phyloP scores from a whole-genome alignment of 2,113 vertebrate species.

The Phrynosoma platyrhinos region DNA sequence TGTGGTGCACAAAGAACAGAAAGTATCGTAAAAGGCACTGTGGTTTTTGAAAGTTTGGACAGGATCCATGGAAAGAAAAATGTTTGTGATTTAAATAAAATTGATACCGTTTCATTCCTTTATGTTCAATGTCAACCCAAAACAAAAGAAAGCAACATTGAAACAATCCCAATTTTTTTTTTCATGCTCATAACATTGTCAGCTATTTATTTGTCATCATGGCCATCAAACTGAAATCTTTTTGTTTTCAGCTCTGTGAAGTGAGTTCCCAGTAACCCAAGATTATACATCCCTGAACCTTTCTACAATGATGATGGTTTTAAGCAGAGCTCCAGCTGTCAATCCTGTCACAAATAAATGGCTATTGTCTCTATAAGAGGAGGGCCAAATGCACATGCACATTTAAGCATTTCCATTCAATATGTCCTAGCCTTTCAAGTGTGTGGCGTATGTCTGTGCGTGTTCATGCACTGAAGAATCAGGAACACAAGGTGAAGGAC shows the following conservation, averaged over 20 bases:
- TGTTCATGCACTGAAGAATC: constrained; percentile 39
- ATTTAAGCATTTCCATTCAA: background rate
- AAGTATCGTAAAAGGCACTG: background rate
- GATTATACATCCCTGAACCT: constrained; percentile 14
- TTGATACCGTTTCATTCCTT: background rate
- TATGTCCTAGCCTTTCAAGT: constrained; percentile 49
- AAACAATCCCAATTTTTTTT: background rate
- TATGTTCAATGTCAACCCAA: background rate
- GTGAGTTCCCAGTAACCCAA: constrained; percentile 23
- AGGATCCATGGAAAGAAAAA: background rate
- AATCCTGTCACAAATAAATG: constrained; percentile 43
- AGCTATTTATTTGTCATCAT: constrained; percentile 27
- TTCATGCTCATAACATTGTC: background rate
- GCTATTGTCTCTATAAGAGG: constrained; percentile 51
- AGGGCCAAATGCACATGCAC: background rate
- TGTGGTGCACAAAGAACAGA: background rate
- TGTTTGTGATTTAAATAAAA: background rate
- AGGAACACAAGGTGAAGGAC: constrained; percentile 71
- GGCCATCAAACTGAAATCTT: constrained; percentile 7
- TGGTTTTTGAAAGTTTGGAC: background rate
- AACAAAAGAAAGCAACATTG: background rate
- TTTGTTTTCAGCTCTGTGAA: background rate
- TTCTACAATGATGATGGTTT: background rate
- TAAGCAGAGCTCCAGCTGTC: constrained; percentile 31
- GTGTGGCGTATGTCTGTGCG: constrained; percentile 15